These are phyloP conservation scores for Parthenolecanium corni DNA, from an alignment of 2,888 invertebrate genomes.

Conservation along the genomic window DNA sequence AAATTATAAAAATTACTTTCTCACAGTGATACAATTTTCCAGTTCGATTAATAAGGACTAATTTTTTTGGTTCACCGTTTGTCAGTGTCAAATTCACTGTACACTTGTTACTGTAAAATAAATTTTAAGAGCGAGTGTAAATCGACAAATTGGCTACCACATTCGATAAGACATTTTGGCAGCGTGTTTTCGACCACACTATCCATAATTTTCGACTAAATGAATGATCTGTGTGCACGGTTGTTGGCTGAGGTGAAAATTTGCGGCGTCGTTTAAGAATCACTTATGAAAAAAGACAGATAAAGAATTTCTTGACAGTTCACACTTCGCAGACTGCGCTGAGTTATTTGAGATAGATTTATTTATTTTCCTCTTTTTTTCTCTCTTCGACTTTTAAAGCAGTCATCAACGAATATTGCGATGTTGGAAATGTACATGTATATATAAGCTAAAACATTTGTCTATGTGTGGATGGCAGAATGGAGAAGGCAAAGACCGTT, in stretches of 20 bases:
- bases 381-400: slow-evolving; percentile 20
- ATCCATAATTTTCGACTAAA: too few relatives aligned
- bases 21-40: too few relatives aligned
- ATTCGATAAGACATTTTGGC: too few relatives aligned
- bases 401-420: slow-evolving; percentile 9
- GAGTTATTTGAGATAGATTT: slow-evolving; percentile 27
- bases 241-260: neutral
- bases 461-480: neutral
- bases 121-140: too few relatives aligned
- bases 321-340: slow-evolving; percentile 18
- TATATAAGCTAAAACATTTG: neutral
- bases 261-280: slow-evolving; percentile 7
- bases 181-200: too few relatives aligned
- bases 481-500: neutral
- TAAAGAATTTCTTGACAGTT: slow-evolving; percentile 17
- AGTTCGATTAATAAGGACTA: too few relatives aligned
- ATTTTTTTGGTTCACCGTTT: too few relatives aligned
- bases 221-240: too few relatives aligned
- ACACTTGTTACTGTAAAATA: too few relatives aligned
- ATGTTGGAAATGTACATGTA: neutral
- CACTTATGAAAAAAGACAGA: neutral
- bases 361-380: slow-evolving; percentile 5
- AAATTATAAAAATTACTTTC: too few relatives aligned
- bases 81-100: too few relatives aligned
- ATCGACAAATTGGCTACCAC: too few relatives aligned